Base-by-base conservation (phyloP, 2,113 vertebrate species). In the Chrysemys picta region DNA sequence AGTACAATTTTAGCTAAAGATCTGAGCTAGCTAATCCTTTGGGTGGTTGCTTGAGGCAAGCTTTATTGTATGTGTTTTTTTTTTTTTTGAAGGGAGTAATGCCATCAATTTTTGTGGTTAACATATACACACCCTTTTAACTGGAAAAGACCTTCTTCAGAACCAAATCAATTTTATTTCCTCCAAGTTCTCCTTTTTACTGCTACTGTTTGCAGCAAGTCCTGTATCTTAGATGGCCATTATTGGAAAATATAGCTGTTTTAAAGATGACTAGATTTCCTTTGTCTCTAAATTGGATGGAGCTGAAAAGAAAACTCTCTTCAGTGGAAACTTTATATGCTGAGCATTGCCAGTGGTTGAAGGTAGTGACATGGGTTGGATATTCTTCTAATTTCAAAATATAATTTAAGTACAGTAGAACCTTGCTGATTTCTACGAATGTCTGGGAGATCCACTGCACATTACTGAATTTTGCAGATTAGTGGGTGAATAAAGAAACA, bases 31-130 rank as follows among this genome's bases (percentile, higher is more conserved):
- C 38, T 78, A 50, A 8, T 27, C 12, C 62, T 85, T 85, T 38
- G 22, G 53, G 35, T 65, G 47, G 75, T 94, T 85, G 76, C 69
- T 81, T 84, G 75, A 87, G 78, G 52, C 42, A 91, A 86, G 31
- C 38, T 80, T n/a, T 31, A 2, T 47, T 49, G n/a, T 47, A 0
- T 1, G 3, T 82, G 5, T 42, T 45, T 5, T 82, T 11, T 12
- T 88, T 91, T 19, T n/a, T 38, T 38, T 38, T 90, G 25, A 69
- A 52, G 35, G 3, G 82, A 87, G 53, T 62, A 72, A 53, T 0
- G 0, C n/a, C 82, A 84, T 65, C 69, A 8, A 13, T 84, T 5
- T 80, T 82, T 42, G 10, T 84, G 50, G 24, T 86, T 96, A 59
- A 56, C 81, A 54, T n/a, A n/a, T 21, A 52, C 22, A 0, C 11